Conservation (phyloP, 2,797 vertebrate species). For the Pterois miles region DNA sequence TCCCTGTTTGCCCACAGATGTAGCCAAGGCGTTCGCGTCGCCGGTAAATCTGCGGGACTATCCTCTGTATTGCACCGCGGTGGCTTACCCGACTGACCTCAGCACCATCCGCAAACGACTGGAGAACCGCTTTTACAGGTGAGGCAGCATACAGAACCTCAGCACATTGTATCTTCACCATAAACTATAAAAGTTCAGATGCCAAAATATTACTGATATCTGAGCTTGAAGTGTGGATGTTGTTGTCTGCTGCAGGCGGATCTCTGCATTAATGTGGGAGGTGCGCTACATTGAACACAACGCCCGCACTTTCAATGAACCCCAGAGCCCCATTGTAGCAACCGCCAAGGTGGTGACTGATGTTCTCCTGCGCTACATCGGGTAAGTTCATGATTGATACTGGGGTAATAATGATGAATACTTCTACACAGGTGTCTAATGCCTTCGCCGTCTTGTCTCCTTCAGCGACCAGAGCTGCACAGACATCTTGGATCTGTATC, state of each 20-base stretch:
- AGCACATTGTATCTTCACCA: not conserved
- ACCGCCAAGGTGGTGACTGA: conserved; percentile 96
- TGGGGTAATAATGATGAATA: not conserved
- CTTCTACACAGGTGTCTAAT: not conserved
- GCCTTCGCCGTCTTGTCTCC: not conserved
- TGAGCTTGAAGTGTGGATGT: not conserved
- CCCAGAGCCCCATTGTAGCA: conserved; percentile 95
- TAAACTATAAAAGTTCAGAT: not conserved
- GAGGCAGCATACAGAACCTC: not conserved
- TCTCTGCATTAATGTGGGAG: conserved; percentile 99
- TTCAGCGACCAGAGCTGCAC: conserved; percentile 94
- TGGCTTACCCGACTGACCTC: conserved; percentile 96
- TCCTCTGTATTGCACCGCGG: conserved; percentile 96
- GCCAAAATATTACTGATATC: not conserved
- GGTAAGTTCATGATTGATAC: conserved; percentile 76
- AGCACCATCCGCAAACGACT: conserved; percentile 93
- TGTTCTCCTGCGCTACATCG: conserved; percentile 93
- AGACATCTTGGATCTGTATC: conserved; percentile 93
- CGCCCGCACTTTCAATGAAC: conserved; percentile 97
- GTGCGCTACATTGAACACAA: conserved; percentile 99
- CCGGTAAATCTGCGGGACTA: conserved; percentile 96
- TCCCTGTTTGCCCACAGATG: conserved; percentile 81
- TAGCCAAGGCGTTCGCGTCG: conserved; percentile 91
- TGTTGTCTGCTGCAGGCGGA: conserved; percentile 84
- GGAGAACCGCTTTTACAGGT: conserved; percentile 98